Conservation (phyloP, 2,888 invertebrate genomes). For the Palloptera scutellata region DNA sequence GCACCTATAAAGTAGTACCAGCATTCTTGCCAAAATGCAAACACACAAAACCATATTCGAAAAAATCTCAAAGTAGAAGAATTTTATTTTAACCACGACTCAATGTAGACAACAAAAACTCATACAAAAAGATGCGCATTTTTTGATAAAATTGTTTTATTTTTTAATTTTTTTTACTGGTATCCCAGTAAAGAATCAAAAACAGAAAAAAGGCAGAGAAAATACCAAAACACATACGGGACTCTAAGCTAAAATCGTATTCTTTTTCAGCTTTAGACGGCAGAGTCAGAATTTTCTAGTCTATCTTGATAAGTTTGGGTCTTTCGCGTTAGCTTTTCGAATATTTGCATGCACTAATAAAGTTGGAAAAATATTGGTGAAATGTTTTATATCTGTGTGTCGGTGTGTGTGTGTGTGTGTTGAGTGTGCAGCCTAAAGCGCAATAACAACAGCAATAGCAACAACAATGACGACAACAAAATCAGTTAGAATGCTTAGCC, state of each 20-base stretch:
- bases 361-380: constrained; percentile 45
- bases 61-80: too few relatives aligned
- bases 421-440: constrained; percentile 11
- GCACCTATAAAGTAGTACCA: too few relatives aligned
- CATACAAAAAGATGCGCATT: constrained; percentile 44
- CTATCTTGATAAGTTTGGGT: constrained; percentile 40
- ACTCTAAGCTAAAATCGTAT: constrained; percentile 20
- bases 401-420: constrained; percentile 5
- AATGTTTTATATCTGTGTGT: constrained; percentile 32
- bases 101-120: constrained; percentile 5
- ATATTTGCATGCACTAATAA: constrained; percentile 45
- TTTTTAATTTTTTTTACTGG: background rate
- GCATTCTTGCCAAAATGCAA: too few relatives aligned
- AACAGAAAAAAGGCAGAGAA: constrained; percentile 26
- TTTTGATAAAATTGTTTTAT: constrained; percentile 38
- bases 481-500: constrained; percentile 38
- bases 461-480: constrained; percentile 19
- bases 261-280: constrained; percentile 25
- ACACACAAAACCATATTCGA: too few relatives aligned
- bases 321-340: constrained; percentile 17
- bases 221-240: background rate
- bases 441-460: constrained; percentile 26
- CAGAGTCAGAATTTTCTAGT: constrained; percentile 37
- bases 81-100: too few relatives aligned
- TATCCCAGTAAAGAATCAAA: constrained; percentile 28